Evolutionary conservation across 2,888 invertebrate species (phyloP), one percentile per base, ranked within the genome.

Genomic region (Papilio protenor): DNA sequence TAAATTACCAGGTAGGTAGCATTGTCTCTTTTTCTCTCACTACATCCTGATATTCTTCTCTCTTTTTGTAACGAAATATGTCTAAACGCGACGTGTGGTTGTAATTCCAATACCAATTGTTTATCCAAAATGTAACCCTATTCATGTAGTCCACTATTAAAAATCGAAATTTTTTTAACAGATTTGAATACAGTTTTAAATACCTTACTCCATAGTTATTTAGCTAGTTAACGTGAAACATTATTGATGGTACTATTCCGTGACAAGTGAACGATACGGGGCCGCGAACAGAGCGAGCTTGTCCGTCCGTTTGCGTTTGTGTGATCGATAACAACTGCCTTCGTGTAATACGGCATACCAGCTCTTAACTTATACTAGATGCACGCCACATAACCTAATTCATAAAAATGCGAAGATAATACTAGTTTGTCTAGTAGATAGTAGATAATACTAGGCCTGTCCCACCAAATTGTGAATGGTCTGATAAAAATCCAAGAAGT

Each of bases 211-310:
- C 87, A 87, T 59, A 83, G 21, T 75, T 47, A 1, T 18, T 6
- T 8, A 80, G 72, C 81, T 64, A 59, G 75, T 78, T 76, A 81
- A 84, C 84, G 85, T 87, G 86, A 87, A 89, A 86, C 84, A 86
- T 92, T 92, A 94, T 94, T 94, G 93, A 94, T 94, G 93, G 88
- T 87, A 86, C 87, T 84, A 93, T 94, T 87, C 90, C 94, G 94
- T 94, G 94, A 92, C 93, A 88, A 88, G 88, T 88, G 86, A 88
- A 82, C 84, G 84, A 83, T 84, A 83, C 83, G 71, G 21, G 23
- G 66, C 69, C 72, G 64, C 70, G 77, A 86, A 90, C 90, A 87
- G 87, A 87, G 85, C 86, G 79, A 81, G 79, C 83, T 83, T 83
- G 84, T 85, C 84, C 86, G 84, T 86, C 81, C 80, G 86, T 87